Evolutionary conservation across 1,140 invertebrate species (phyloP).

Genomic region (Drosophila nigrodunni): DNA sequence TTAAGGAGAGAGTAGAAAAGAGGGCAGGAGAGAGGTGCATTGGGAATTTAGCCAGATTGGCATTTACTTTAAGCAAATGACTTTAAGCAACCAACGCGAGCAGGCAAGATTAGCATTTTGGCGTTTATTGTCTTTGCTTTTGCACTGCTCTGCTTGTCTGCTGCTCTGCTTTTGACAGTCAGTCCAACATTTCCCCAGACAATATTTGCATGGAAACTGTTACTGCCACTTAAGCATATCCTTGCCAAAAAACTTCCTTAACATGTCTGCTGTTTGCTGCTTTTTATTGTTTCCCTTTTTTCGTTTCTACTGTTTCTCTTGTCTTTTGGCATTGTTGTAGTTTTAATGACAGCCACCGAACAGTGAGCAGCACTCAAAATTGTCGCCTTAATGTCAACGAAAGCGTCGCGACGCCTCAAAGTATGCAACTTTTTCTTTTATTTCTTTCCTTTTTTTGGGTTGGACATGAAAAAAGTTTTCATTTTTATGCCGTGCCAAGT

Average conservation of each 20-base stretch:
- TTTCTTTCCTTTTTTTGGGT: slow-evolving; percentile 16
- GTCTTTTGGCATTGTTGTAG: slow-evolving; percentile 62
- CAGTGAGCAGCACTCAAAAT: slow-evolving; percentile 51
- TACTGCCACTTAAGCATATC: slow-evolving; percentile 79
- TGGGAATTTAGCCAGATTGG: slow-evolving; percentile 26
- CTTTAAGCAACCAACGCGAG: slow-evolving; percentile 25
- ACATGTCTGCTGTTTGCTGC: slow-evolving; percentile 45
- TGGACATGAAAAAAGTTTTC: slow-evolving; percentile 45
- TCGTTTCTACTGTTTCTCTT: slow-evolving; percentile 44
- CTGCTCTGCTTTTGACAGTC: slow-evolving; percentile 24
- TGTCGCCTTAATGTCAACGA: slow-evolving; percentile 73
- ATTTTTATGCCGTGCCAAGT: slow-evolving; percentile 45
- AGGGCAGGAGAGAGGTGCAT: background rate
- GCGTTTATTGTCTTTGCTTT: slow-evolving; percentile 18
- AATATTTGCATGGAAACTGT: slow-evolving; percentile 81
- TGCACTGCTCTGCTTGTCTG: background rate
- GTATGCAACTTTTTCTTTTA: slow-evolving; percentile 36
- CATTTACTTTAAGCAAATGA: slow-evolving; percentile 27
- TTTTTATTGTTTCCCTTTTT: slow-evolving; percentile 62
- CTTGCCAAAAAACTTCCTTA: slow-evolving; percentile 62
- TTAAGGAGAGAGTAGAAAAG: slow-evolving; percentile 1
- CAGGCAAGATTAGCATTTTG: slow-evolving; percentile 39
- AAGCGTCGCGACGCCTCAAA: slow-evolving; percentile 61
- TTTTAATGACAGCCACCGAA: slow-evolving; percentile 70
- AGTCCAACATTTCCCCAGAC: slow-evolving; percentile 64